phyloP scores from a whole-genome alignment of 1,140 invertebrate genomes.

The Micrasema longulum region DNA sequence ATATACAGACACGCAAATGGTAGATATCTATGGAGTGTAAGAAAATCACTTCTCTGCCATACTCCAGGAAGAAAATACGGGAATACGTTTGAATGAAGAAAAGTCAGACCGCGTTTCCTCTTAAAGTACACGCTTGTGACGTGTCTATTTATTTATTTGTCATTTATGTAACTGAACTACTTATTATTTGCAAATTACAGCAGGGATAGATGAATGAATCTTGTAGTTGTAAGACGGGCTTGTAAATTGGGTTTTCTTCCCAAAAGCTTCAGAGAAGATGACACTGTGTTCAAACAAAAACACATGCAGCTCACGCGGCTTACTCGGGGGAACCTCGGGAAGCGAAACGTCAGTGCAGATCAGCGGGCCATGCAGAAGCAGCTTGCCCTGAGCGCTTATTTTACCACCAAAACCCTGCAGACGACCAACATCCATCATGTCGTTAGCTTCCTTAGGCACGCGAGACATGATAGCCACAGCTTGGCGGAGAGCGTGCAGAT shows the following conservation, averaged over 20 bases:
- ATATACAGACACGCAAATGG: no score
- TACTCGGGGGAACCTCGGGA: slow-evolving; percentile 71
- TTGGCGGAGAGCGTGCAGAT: slow-evolving; percentile 76
- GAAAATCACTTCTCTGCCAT: no score
- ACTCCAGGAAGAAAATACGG: no score
- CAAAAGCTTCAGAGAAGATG: slow-evolving; percentile 95
- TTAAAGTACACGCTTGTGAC: no score
- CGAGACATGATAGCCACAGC: slow-evolving; percentile 84
- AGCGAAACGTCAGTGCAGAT: slow-evolving; percentile 80
- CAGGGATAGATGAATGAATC: no score
- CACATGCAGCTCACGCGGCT: slow-evolving; percentile 91
- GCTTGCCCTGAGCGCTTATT: slow-evolving; percentile 96
- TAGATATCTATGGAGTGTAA: no score
- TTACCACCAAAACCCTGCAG: slow-evolving; percentile 98
- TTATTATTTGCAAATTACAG: no score
- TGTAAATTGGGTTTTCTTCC: slow-evolving; percentile 93
- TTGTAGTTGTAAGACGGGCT: slow-evolving; percentile 97
- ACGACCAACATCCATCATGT: slow-evolving; percentile 99
- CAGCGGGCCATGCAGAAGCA: slow-evolving; percentile 91
- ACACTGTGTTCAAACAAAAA: slow-evolving; percentile 99
- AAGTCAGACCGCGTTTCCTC: no score
- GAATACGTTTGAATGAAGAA: no score
- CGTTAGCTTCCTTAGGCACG: slow-evolving; percentile 96
- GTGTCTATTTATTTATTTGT: no score
- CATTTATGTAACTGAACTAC: no score